Percentiles rank a stretch among this genome's conserved stretches.
Evolutionary conservation across 2,113 vertebrate species (phyloP).

Genomic region (Procapra przewalskii): DNA sequence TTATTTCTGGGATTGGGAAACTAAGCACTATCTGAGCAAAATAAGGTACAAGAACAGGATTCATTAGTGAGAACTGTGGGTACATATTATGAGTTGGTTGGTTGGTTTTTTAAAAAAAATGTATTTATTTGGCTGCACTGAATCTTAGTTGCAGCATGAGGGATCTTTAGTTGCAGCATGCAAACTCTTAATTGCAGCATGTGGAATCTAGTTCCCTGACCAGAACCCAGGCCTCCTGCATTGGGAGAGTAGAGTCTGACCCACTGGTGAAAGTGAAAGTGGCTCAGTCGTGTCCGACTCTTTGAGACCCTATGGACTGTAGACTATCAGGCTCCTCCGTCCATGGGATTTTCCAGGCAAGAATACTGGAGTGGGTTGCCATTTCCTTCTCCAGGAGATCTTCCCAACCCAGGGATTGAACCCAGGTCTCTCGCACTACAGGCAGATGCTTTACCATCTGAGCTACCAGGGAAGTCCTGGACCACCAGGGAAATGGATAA

Average conservation of each 20-base stretch:
- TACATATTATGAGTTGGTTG: not conserved
- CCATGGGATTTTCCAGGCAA: too few relatives aligned
- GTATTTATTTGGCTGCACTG: not conserved
- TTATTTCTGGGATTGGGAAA: not conserved
- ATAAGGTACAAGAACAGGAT: not conserved
- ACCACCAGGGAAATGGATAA: not conserved
- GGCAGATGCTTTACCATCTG: too few relatives aligned
- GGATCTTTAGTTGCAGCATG: not conserved
- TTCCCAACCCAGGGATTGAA: too few relatives aligned
- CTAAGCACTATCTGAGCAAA: not conserved
- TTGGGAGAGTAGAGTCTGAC: not conserved
- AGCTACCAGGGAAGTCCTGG: not conserved
- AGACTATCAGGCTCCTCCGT: too few relatives aligned
- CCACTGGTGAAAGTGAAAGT: not conserved
- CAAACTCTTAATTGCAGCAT: not conserved
- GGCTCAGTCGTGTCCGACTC: too few relatives aligned
- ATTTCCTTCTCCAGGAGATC: too few relatives aligned
- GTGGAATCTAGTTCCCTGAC: not conserved
- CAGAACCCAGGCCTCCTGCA: not conserved
- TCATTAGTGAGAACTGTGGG: not conserved
- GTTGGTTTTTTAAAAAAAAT: not conserved
- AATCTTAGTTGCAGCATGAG: not conserved
- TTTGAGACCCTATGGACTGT: too few relatives aligned
- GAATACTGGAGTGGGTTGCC: too few relatives aligned
- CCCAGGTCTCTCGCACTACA: too few relatives aligned